Evolutionary conservation across 1,140 invertebrate species (phyloP).

Genomic region (Kradibia gibbosae): DNA sequence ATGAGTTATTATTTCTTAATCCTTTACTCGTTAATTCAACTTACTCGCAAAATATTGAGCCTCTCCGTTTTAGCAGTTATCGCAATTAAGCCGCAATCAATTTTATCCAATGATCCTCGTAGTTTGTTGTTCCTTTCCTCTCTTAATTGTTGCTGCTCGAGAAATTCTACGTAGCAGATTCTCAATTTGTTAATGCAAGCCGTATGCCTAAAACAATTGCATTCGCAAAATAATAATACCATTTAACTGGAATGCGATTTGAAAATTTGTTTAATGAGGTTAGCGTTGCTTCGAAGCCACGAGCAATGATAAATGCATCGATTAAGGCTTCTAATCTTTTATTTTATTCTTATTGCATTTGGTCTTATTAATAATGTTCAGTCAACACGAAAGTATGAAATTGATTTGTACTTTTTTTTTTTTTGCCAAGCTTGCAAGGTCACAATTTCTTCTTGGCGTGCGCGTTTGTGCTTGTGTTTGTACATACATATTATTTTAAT

Average conservation of each 20-base stretch:
- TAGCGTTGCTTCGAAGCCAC: neutral
- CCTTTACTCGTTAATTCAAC: constrained; percentile 35
- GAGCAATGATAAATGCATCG: neutral
- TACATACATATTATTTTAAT: neutral
- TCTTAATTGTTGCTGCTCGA: constrained; percentile 75
- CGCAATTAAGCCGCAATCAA: constrained; percentile 74
- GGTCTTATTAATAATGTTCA: neutral
- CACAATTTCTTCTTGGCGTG: no score
- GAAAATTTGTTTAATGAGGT: no score
- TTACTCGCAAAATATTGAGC: constrained; percentile 75
- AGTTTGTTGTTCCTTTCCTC: constrained; percentile 77
- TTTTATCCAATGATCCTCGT: constrained; percentile 73
- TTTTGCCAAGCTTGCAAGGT: constrained; percentile 14
- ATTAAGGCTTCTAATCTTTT: neutral
- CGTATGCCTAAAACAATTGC: constrained; percentile 62
- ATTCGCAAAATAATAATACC: neutral
- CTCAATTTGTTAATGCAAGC: constrained; percentile 72
- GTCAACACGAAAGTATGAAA: constrained; percentile 19
- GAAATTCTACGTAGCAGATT: constrained; percentile 75
- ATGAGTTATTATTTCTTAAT: neutral
- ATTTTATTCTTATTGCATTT: neutral
- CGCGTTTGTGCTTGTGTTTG: no score
- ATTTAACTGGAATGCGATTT: no score
- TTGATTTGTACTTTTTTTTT: constrained; percentile 6
- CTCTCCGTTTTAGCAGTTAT: constrained; percentile 77